Base-by-base conservation (phyloP, 1,140 invertebrate species). In the Spodoptera frugiperda region DNA sequence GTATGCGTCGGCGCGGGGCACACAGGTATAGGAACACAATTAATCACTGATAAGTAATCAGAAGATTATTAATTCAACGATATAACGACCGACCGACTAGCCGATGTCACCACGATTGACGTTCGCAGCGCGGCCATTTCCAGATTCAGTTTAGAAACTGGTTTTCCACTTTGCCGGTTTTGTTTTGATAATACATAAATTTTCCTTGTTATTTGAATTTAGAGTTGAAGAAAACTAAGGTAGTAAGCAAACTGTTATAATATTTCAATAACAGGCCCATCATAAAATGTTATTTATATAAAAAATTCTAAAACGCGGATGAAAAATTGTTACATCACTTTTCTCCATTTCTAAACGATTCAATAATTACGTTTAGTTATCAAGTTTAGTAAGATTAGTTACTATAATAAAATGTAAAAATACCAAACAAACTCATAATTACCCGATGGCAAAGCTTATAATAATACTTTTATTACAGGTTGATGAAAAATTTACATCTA, bases 81-180 rank as follows among this genome's bases (percentile, higher is more conserved):
- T 63, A 71, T 3, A 71, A 39, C 75, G 73, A 55, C 73, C 68
- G 76, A 54, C 59, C 57, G 44, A 65, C 49, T 55, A 54, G 61
- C 61, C 61, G 73, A 72, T 65, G 67, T 68, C 76, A 77, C 49
- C 44, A 25, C 44, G 55, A 70, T 72, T 78, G 59, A 78, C 76
- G 57, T 78, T 78, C 49, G 48, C 59, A 67, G 61, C 73, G 55
- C 76, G 55, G 57, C 76, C 76, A 78, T 78, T 53, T 78, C 59
- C 57, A 3, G 3, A 25, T 51, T 3, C 10, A 25, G 75, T 76
- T 76, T 63, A 19, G 48, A 65, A 78, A 54, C 21, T 67, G 12
- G 17, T n/a, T 65, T 15, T 44, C 9, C 12, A 63, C 30, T 17
- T 10, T n/a, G 44, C 19, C 39, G 14, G 19, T 21, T 54, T 39